phyloP scores from a whole-genome alignment of 2,888 invertebrate genomes.

The Lasioglossum villosulum region DNA sequence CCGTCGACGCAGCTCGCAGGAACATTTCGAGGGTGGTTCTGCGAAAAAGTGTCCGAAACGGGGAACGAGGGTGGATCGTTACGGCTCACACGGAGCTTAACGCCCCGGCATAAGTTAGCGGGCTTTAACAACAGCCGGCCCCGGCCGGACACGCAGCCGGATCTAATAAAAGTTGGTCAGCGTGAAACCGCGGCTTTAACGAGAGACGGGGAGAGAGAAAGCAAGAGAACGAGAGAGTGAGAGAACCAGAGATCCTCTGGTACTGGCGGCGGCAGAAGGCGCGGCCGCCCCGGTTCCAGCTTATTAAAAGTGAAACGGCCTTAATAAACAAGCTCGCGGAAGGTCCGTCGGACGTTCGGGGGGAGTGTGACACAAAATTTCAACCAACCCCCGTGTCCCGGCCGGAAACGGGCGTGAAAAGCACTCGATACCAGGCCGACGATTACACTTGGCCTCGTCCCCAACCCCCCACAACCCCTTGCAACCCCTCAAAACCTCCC shows the following conservation, averaged over 20 bases:
- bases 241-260: slow-evolving; percentile 42
- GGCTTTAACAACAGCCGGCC: slow-evolving; percentile 63
- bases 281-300: slow-evolving; percentile 70
- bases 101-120: slow-evolving; percentile 69
- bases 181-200: slow-evolving; percentile 76
- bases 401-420: slow-evolving; percentile 51
- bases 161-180: slow-evolving; percentile 82
- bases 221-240: not conserved
- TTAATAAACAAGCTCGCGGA: slow-evolving; percentile 78
- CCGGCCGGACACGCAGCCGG: slow-evolving; percentile 46
- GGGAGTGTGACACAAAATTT: slow-evolving; percentile 5
- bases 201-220: slow-evolving; percentile 35
- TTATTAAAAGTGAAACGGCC: slow-evolving; percentile 81
- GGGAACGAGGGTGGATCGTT: slow-evolving; percentile 51
- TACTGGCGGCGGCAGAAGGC: slow-evolving; percentile 40
- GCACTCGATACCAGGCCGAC: slow-evolving; percentile 53
- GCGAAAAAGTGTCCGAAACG: slow-evolving; percentile 48
- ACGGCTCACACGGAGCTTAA: slow-evolving; percentile 64
- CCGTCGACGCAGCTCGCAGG: not conserved
- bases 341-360: slow-evolving; percentile 30
- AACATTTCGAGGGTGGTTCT: not conserved
- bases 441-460: slow-evolving; percentile 41
- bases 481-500: not conserved
- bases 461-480: not conserved
- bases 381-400: not conserved